Conservation (phyloP, 2,797 vertebrate genomes). For the Scarus forsteni region DNA sequence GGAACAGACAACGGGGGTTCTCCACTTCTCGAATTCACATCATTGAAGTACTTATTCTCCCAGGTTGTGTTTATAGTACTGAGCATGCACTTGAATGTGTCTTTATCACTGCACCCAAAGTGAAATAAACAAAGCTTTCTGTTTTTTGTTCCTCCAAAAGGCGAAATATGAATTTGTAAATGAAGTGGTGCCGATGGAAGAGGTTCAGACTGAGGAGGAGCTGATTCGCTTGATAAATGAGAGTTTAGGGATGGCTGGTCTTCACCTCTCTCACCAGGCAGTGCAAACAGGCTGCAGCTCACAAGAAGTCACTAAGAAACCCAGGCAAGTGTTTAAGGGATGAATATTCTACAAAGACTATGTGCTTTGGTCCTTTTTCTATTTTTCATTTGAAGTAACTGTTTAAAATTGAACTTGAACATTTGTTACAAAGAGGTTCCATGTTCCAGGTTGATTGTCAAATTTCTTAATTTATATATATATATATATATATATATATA, state of each 20-base stretch:
- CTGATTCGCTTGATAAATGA: constrained; percentile 90
- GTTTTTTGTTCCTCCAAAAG: constrained; percentile 70
- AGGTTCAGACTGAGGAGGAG: constrained; percentile 82
- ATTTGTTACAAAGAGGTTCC: too few species aligned
- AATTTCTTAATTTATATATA: too few species aligned
- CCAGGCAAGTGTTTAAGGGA: constrained; percentile 79
- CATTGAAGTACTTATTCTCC: constrained; percentile 92
- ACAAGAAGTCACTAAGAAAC: constrained; percentile 87
- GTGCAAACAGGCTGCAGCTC: constrained; percentile 79
- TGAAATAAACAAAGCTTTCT: background rate
- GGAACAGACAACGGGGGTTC: constrained; percentile 61
- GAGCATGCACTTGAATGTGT: background rate
- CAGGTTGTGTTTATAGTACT: constrained; percentile 82
- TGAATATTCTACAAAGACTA: background rate
- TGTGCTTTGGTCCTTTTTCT: background rate
- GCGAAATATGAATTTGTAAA: constrained; percentile 93
- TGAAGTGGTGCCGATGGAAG: constrained; percentile 84
- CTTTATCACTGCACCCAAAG: background rate
- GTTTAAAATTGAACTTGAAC: too few species aligned
- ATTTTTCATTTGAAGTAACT: too few species aligned
- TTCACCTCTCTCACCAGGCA: constrained; percentile 90
- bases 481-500: too few species aligned
- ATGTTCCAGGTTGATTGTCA: too few species aligned
- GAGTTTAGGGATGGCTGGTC: constrained; percentile 94
- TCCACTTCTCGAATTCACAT: constrained; percentile 87